A percentile compares a stretch with the other conserved stretches of the same genome.
Evolutionary conservation across 2,797 vertebrate species (phyloP).

Genomic region (Enteromius treurensis): DNA sequence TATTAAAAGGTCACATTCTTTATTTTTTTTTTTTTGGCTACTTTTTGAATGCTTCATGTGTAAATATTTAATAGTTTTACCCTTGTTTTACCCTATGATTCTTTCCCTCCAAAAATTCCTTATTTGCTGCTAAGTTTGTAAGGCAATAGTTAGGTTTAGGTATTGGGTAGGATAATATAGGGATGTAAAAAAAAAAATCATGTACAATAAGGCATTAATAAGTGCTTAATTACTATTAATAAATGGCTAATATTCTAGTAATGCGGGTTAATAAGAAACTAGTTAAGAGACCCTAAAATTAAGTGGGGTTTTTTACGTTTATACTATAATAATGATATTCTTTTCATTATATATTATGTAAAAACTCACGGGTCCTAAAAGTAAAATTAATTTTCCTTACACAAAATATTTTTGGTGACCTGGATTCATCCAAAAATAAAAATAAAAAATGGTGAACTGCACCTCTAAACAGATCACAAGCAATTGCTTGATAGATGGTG

Average conservation of each 20-base stretch:
- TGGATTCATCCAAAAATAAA: background rate
- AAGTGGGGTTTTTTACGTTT: background rate
- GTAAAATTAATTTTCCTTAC: background rate
- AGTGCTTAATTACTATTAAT: too few species aligned
- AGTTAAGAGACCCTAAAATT: too few species aligned
- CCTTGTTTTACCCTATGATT: background rate
- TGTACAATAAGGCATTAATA: too few species aligned
- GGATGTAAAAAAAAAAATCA: too few species aligned
- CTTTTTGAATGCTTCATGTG: background rate
- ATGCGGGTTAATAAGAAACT: too few species aligned
- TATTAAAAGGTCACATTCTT: background rate
- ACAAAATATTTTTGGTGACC: background rate
- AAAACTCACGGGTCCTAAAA: background rate
- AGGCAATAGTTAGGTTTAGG: too few species aligned
- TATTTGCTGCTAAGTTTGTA: too few species aligned
- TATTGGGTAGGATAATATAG: too few species aligned
- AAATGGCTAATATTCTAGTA: too few species aligned
- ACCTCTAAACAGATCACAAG: constrained; percentile 19
- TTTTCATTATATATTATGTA: background rate
- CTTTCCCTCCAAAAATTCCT: too few species aligned
- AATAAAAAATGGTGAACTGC: background rate
- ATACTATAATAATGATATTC: background rate
- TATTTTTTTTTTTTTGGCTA: background rate
- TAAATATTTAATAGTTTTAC: background rate
- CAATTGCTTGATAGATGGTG: background rate